Evolutionary conservation across 2,113 vertebrate genomes (phyloP).

Genomic region (Spilogale gracilis): DNA sequence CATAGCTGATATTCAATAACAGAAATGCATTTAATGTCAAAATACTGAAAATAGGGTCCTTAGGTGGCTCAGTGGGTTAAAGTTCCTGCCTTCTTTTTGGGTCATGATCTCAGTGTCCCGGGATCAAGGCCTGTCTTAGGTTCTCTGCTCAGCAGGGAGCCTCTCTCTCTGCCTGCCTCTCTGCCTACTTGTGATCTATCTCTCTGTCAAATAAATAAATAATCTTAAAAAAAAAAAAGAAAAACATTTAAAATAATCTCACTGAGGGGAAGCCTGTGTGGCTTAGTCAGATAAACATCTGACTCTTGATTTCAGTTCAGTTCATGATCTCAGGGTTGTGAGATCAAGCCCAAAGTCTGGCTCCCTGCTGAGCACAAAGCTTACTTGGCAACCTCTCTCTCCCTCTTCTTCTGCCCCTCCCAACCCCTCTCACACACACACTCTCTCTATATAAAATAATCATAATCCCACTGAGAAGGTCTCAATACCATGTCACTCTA

Average conservation of each 20-base stretch:
- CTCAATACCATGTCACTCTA: not conserved
- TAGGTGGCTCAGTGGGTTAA: too few relatives aligned
- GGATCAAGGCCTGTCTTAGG: too few relatives aligned
- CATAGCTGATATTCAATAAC: not conserved
- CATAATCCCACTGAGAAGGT: not conserved
- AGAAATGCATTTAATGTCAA: not conserved
- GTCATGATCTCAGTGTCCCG: too few relatives aligned
- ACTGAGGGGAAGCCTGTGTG: not conserved
- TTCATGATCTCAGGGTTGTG: not conserved
- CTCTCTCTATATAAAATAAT: not conserved
- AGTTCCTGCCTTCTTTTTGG: too few relatives aligned
- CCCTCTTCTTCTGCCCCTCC: not conserved
- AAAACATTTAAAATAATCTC: not conserved
- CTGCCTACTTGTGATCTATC: too few relatives aligned
- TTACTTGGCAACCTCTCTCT: not conserved
- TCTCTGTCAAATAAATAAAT: too few relatives aligned
- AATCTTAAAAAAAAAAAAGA: too few relatives aligned
- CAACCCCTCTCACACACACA: too few relatives aligned
- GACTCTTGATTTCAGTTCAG: not conserved
- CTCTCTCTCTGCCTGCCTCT: too few relatives aligned
- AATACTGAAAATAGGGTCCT: not conserved
- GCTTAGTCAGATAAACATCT: not conserved
- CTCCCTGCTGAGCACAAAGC: not conserved
- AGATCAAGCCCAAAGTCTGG: not conserved
- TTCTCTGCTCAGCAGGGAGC: too few relatives aligned